phyloP scores from a whole-genome alignment of 2,113 vertebrate genomes.

The Leucoraja erinaceus region DNA sequence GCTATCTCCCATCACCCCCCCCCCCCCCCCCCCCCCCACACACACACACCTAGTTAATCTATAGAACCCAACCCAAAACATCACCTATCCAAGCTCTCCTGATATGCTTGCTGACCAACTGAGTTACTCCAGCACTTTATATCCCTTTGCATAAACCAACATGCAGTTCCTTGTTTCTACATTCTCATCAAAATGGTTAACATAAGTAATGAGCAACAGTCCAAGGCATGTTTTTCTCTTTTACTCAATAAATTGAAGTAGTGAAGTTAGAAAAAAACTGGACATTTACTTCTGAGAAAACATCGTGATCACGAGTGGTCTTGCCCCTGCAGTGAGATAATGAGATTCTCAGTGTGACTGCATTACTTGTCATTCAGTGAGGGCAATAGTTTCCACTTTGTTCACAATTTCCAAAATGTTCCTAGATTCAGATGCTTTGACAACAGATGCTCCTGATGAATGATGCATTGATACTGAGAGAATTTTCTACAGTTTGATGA shows the following conservation, averaged over 20 bases:
- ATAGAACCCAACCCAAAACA: too few relatives aligned
- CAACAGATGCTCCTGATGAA: not conserved
- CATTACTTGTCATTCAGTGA: not conserved
- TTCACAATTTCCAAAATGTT: not conserved
- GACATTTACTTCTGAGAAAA: not conserved
- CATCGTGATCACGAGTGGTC: not conserved
- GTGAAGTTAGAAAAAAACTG: not conserved
- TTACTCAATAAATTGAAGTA: not conserved
- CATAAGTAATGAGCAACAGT: conserved; percentile 18
- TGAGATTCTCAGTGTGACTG: not conserved
- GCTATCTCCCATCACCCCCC: too few relatives aligned
- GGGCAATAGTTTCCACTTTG: not conserved
- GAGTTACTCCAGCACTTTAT: too few relatives aligned
- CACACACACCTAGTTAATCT: too few relatives aligned
- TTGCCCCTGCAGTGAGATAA: not conserved
- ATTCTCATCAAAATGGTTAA: too few relatives aligned
- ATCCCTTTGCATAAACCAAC: too few relatives aligned
- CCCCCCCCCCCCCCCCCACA: too few relatives aligned
- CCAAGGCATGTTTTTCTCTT: conserved; percentile 32
- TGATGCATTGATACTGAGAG: not conserved
- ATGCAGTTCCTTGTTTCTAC: too few relatives aligned
- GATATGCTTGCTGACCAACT: too few relatives aligned
- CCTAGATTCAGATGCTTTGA: not conserved
- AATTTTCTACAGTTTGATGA: not conserved
- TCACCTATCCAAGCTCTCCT: too few relatives aligned